A percentile compares a stretch with the other conserved stretches of the same genome.
Conservation (phyloP, 2,113 vertebrate species). For the Colinus virginianus region DNA sequence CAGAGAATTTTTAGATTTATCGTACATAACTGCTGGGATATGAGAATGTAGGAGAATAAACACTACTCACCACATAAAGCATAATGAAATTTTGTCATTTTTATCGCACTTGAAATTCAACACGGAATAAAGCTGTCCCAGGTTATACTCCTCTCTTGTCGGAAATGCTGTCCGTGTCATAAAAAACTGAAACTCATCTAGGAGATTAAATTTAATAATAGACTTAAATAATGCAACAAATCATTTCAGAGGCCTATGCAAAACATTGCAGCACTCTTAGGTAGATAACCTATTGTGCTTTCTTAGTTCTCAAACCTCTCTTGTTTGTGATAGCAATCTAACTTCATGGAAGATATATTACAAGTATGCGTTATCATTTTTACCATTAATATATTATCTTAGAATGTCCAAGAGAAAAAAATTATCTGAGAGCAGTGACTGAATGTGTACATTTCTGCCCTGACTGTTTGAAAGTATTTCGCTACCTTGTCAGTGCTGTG, state of each 20-base stretch:
- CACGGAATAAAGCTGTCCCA: not conserved
- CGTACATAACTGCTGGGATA: not conserved
- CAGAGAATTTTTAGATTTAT: not conserved
- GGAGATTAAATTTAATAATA: not conserved
- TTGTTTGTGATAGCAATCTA: not conserved
- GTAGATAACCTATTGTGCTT: not conserved
- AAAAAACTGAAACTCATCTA: not conserved
- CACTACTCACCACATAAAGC: not conserved
- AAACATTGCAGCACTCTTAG: not conserved
- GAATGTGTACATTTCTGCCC: not conserved
- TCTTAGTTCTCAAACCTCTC: not conserved
- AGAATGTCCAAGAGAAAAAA: not conserved
- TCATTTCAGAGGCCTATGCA: not conserved
- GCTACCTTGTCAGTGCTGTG: not conserved
- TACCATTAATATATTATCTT: not conserved
- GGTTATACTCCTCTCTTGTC: not conserved
- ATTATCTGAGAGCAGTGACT: not conserved
- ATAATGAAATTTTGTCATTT: not conserved
- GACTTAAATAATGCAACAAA: not conserved
- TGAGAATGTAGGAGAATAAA: not conserved
- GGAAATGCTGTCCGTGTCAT: not conserved
- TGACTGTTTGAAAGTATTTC: not conserved
- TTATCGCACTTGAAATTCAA: not conserved
- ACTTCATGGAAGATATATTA: not conserved
- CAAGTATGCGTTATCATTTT: not conserved